Evolutionary conservation across 1,140 invertebrate species (phyloP).

Genomic region (Hyposmocoma kahamanoa): DNA sequence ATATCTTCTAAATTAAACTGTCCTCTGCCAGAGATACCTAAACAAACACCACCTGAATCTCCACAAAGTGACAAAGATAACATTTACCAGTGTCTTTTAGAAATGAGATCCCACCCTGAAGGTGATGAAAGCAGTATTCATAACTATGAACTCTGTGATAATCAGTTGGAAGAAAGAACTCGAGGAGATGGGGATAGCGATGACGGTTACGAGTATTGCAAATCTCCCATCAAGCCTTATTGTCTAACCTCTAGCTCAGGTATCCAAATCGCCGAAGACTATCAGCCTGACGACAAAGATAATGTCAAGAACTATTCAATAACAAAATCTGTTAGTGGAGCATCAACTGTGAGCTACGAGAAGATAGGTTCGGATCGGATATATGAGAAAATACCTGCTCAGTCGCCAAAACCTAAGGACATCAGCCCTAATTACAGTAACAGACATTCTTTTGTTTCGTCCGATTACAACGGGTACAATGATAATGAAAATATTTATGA

Average conservation of each 20-base stretch:
- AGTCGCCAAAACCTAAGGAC: constrained; percentile 41
- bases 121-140: constrained; percentile 63
- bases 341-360: constrained; percentile 68
- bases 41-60: constrained; percentile 20
- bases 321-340: constrained; percentile 60
- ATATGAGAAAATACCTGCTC: constrained; percentile 64
- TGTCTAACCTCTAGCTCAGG: constrained; percentile 55
- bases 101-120: constrained; percentile 61
- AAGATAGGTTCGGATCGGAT: constrained; percentile 66
- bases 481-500: constrained; percentile 76
- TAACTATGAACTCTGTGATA: constrained; percentile 65
- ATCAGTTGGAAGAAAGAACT: constrained; percentile 53
- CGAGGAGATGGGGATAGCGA: constrained; percentile 63
- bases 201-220: constrained; percentile 70
- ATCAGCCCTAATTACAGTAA: constrained; percentile 48
- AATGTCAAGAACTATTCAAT: constrained; percentile 53
- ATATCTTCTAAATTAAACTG: constrained; percentile 67
- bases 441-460: constrained; percentile 50
- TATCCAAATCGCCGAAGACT: constrained; percentile 58
- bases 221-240: constrained; percentile 59
- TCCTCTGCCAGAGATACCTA: constrained; percentile 68
- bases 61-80: constrained; percentile 35
- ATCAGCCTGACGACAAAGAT: constrained; percentile 26
- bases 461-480: constrained; percentile 59
- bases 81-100: constrained; percentile 64